Evolutionary conservation across 2,113 vertebrate genomes (phyloP).

Genomic region (Epinephelus fuscoguttatus): DNA sequence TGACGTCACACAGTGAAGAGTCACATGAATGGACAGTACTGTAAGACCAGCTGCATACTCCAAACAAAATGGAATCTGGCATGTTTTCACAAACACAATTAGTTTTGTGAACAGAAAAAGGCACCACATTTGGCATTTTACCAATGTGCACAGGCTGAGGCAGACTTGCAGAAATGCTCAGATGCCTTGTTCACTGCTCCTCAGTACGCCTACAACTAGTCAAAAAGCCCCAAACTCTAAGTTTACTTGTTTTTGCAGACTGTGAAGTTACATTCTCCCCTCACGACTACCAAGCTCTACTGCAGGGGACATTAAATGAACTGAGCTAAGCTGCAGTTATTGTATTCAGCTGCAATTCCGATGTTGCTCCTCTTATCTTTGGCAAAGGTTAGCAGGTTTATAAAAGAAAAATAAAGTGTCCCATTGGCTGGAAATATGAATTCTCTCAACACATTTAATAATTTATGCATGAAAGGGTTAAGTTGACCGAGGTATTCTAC

Average conservation of each 20-base stretch:
- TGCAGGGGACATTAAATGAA: background rate
- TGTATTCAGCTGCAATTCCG: background rate
- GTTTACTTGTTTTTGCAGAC: background rate
- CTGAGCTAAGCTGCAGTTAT: background rate
- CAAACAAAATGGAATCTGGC: slow-evolving; percentile 21
- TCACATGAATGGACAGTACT: slow-evolving; percentile 7
- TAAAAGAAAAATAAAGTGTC: no score
- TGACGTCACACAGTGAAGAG: background rate
- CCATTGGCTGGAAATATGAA: background rate
- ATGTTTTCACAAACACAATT: slow-evolving; percentile 21
- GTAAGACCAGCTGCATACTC: slow-evolving; percentile 30
- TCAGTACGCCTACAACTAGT: background rate
- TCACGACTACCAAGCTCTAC: no score
- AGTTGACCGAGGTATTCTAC: background rate
- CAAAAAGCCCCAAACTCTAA: background rate
- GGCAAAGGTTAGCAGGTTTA: background rate
- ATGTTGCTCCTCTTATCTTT: background rate
- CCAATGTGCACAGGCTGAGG: background rate
- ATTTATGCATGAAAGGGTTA: no score
- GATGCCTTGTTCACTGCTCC: background rate
- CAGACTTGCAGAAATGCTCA: background rate
- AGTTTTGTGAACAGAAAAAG: slow-evolving; percentile 17
- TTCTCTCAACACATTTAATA: background rate
- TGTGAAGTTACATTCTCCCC: background rate
- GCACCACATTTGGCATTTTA: background rate